Conservation (phyloP, 2,888 invertebrate species). For the Operophtera brumata region DNA sequence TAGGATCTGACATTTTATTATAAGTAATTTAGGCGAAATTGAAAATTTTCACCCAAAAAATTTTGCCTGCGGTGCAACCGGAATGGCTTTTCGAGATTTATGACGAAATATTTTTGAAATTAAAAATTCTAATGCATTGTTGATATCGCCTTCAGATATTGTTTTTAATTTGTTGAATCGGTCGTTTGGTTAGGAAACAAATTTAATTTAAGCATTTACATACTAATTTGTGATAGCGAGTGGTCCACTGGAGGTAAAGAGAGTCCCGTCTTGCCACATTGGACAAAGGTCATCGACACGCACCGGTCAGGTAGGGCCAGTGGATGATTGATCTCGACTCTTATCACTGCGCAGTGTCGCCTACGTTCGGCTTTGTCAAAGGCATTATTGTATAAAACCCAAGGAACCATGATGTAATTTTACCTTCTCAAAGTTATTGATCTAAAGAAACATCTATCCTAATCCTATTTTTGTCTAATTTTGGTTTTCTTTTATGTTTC, state of each 20-base stretch:
- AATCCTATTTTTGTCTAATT: slow-evolving; percentile 9
- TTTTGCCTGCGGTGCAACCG: slow-evolving; percentile 65
- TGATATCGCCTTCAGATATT: slow-evolving; percentile 40
- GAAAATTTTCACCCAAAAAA: slow-evolving; percentile 62
- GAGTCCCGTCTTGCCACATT: slow-evolving; percentile 66
- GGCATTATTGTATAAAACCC: slow-evolving; percentile 69
- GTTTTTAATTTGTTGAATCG: slow-evolving; percentile 38
- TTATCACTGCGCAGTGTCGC: slow-evolving; percentile 76
- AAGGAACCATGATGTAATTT: slow-evolving; percentile 62
- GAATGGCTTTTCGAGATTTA: slow-evolving; percentile 71
- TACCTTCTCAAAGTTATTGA: slow-evolving; percentile 24
- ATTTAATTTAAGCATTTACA: slow-evolving; percentile 47
- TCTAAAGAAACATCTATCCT: neutral
- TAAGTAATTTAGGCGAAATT: slow-evolving; percentile 67
- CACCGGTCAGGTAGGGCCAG: slow-evolving; percentile 72
- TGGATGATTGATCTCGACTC: slow-evolving; percentile 76
- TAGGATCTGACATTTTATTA: slow-evolving; percentile 73
- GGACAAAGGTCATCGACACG: slow-evolving; percentile 63
- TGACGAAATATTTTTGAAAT: slow-evolving; percentile 48
- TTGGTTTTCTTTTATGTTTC: slow-evolving; percentile 56
- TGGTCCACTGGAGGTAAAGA: slow-evolving; percentile 60
- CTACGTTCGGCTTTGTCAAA: slow-evolving; percentile 77
- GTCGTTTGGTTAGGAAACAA: slow-evolving; percentile 29
- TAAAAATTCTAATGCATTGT: slow-evolving; percentile 55
- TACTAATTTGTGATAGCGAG: slow-evolving; percentile 52